These are phyloP conservation scores for Mizuhopecten yessoensis DNA, from an alignment of 1,140 invertebrate genomes.

Conservation along the genomic window DNA sequence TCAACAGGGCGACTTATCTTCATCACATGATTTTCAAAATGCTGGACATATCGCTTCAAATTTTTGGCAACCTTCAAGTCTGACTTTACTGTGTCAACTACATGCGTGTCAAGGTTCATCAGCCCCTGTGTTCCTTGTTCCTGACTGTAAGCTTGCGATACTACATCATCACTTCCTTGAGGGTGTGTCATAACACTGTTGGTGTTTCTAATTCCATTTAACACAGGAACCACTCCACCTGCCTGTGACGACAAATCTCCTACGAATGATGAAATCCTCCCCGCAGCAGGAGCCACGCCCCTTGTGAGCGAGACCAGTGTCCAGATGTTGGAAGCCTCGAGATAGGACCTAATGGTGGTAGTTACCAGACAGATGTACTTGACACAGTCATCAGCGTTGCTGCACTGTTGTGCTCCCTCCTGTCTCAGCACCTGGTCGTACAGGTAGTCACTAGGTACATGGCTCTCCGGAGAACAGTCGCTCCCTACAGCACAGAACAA, in stretches of 20 bases:
- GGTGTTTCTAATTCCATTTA: not conserved
- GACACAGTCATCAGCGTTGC: slow-evolving; percentile 12
- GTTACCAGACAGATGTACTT: slow-evolving; percentile 47
- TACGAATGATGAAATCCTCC: not conserved
- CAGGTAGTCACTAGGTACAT: slow-evolving; percentile 43
- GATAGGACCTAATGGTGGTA: slow-evolving; percentile 36
- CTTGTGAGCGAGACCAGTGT: not conserved
- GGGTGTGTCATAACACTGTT: not conserved
- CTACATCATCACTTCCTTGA: not conserved
- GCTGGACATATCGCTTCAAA: slow-evolving; percentile 32
- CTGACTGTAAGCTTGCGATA: too few species aligned
- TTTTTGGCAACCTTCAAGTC: slow-evolving; percentile 47
- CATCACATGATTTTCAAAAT: slow-evolving; percentile 49
- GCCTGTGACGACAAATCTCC: not conserved
- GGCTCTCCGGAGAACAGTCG: not conserved
- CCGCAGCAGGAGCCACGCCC: not conserved
- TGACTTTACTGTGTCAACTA: not conserved
- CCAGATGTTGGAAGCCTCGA: not conserved
- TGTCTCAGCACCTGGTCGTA: slow-evolving; percentile 48
- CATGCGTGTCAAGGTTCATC: not conserved
- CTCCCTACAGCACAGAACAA: not conserved
- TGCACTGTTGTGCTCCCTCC: not conserved
- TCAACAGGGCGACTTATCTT: slow-evolving; percentile 37
- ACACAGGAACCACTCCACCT: not conserved
- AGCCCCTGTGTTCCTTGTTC: not conserved